Conservation (phyloP, 1,140 invertebrate species). For the Drusus annulatus region DNA sequence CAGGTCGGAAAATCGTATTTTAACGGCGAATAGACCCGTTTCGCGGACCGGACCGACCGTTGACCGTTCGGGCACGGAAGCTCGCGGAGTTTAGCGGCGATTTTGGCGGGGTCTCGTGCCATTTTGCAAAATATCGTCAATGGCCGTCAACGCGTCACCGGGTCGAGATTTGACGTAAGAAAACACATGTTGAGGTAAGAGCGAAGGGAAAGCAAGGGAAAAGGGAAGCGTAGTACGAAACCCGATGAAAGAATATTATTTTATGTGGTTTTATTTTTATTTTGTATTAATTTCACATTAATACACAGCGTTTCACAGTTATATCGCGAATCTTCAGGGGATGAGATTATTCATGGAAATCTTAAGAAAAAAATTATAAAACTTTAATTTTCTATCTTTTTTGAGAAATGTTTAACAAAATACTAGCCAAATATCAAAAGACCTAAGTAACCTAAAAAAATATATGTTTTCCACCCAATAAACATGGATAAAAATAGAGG, state of each 20-base stretch:
- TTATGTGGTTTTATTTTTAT: too few species aligned
- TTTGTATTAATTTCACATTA: too few species aligned
- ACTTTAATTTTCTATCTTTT: too few species aligned
- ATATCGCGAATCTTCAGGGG: too few species aligned
- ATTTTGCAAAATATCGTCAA: not conserved
- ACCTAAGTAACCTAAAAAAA: too few species aligned
- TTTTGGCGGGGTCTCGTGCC: slow-evolving; percentile 16
- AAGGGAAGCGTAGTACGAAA: slow-evolving; percentile 18
- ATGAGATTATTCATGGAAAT: too few species aligned
- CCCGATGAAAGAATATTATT: not conserved
- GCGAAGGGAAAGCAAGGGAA: not conserved
- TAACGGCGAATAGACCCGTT: slow-evolving; percentile 1
- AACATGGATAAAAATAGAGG: too few species aligned
- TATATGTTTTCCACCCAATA: too few species aligned
- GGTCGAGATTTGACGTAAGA: slow-evolving; percentile 11
- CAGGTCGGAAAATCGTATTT: slow-evolving; percentile 9
- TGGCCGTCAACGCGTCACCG: not conserved
- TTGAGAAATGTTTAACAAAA: too few species aligned
- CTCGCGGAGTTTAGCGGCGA: not conserved
- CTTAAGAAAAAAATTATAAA: too few species aligned
- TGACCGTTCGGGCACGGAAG: not conserved
- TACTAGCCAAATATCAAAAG: too few species aligned
- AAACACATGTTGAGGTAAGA: slow-evolving; percentile 30
- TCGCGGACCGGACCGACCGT: not conserved
- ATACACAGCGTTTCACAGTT: too few species aligned